Base-by-base conservation (phyloP, 2,113 vertebrate species). In the Turnix velox region DNA sequence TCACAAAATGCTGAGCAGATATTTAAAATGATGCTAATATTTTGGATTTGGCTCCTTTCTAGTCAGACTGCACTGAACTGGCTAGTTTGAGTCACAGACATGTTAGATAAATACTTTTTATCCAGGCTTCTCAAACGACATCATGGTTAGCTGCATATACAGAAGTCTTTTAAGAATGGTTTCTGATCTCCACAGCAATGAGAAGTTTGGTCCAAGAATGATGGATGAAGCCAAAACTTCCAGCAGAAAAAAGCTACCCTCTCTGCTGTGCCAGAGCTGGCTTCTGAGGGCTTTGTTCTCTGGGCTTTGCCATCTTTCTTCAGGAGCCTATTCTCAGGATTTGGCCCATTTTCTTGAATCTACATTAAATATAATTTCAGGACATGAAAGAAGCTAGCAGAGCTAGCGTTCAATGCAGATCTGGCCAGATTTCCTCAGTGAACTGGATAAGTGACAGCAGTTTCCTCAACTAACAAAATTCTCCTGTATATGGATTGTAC, bases 401-500 rank as follows among this genome's bases (percentile, higher is more conserved):
- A 33, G 22, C 27, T 43, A 43, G 19, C 39, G 31, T 17, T 10
- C 24, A 12, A 2, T 52, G 35, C 3, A 6, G 49, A 49, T 8
- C 22, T 31, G 20, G 39, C 62, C 40, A n/a, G 10, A 43, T 19
- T 83, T 68, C 35, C 18, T 19, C 52, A 54, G 33, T 69, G 63
- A 87, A 8, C 55, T 35, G 40, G 20, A 42, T 5, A 39, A 40
- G 75, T 13, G 10, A 17, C 28, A 42, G 24, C 57, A 68, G 16
- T n/a, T 27, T 40, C 37, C 12, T 27, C 4, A 51, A 57, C 49
- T 6, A 37, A 15, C 1, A 1, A 35, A 65, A 42, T 48, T 6
- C 4, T 52, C 22, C 27, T 5, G 3, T 66, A 4, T 2, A 1
- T 31, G 4, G 12, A 1, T 59, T 31, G 1, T 5, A 37, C 8